Evolutionary conservation across 2,888 invertebrate species (phyloP).

Genomic region (Drosophila paranaensis): DNA sequence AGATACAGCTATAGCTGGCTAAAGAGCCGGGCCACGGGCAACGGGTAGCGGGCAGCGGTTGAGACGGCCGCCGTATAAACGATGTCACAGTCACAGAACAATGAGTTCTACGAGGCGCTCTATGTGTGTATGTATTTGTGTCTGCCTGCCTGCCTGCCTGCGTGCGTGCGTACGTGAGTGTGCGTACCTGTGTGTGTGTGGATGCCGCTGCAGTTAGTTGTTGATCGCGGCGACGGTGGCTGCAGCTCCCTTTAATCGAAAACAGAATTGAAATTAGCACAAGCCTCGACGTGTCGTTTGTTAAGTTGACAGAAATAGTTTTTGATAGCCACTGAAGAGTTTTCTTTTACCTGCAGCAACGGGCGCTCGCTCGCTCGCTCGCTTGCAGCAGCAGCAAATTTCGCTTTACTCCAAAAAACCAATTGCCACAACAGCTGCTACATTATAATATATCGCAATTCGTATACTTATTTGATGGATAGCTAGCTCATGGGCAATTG

Average conservation of each 20-base stretch:
- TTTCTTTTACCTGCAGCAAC: constrained; percentile 37
- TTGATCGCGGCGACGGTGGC: constrained; percentile 35
- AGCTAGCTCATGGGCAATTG: neutral
- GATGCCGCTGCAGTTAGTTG: constrained; percentile 49
- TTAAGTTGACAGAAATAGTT: constrained; percentile 28
- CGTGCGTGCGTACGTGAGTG: neutral
- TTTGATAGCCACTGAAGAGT: constrained; percentile 37
- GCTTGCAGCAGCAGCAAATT: constrained; percentile 30
- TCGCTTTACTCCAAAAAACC: constrained; percentile 46
- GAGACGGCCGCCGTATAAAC: constrained; percentile 34
- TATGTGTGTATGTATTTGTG: neutral
- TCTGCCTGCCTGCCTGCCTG: neutral
- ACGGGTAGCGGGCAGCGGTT: neutral
- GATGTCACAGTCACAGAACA: constrained; percentile 71
- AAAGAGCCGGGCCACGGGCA: constrained; percentile 31
- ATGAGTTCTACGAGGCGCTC: constrained; percentile 54
- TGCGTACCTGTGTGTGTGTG: constrained; percentile 12
- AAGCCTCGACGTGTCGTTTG: constrained; percentile 6
- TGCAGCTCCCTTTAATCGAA: constrained; percentile 63
- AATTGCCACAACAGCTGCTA: constrained; percentile 46
- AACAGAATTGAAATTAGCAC: constrained; percentile 48
- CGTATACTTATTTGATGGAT: constrained; percentile 5
- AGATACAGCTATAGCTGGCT: constrained; percentile 59
- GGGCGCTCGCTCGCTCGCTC: constrained; percentile 14
- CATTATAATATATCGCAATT: constrained; percentile 29